Evolutionary conservation across 53 echinoderm and acorn worm species (phyloP).

Genomic region (Crossaster papposus): DNA sequence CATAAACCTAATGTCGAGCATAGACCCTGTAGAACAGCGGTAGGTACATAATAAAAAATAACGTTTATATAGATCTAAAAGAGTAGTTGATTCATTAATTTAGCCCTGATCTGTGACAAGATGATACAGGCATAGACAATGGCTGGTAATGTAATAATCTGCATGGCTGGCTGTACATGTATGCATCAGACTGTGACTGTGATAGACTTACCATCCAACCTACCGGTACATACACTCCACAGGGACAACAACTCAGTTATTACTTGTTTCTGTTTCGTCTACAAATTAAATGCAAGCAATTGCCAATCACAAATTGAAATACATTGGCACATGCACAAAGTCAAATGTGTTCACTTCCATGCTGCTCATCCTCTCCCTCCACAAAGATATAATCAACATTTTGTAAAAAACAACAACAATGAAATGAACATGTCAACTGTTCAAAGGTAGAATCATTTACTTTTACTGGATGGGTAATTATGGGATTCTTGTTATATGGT

Average conservation of each 20-base stretch:
- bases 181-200: constrained; percentile 13
- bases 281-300: too few species aligned
- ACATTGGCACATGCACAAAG: too few species aligned
- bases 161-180: background rate
- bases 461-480: too few species aligned
- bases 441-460: too few species aligned
- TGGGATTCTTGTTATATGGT: too few species aligned
- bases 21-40: too few species aligned
- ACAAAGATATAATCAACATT: background rate
- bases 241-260: background rate
- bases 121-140: background rate
- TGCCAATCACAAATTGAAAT: too few species aligned
- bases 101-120: too few species aligned
- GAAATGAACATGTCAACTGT: background rate
- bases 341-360: background rate
- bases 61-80: background rate
- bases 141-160: constrained; percentile 13
- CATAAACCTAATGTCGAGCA: too few species aligned
- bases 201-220: background rate
- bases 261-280: too few species aligned
- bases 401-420: too few species aligned
- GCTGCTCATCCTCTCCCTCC: background rate
- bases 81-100: background rate
- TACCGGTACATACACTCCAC: background rate
- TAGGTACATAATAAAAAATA: background rate